A percentile compares a stretch with the other conserved stretches of the same genome.
phyloP scores from a whole-genome alignment of 2,113 vertebrate genomes.

The Oryzias celebensis region DNA sequence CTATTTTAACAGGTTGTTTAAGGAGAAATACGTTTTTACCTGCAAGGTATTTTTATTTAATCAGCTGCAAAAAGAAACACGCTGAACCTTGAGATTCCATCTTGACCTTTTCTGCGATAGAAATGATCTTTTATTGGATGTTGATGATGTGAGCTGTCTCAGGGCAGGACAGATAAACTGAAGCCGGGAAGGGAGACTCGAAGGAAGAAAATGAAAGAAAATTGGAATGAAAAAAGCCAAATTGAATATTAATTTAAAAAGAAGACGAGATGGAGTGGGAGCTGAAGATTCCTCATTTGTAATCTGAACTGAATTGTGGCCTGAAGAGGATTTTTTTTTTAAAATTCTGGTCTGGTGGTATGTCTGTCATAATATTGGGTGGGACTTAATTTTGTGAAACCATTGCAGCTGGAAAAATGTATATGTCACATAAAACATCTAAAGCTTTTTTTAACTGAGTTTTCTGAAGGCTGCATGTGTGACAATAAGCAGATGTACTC shows the following conservation, averaged over 20 bases:
- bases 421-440: no score
- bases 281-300: slow-evolving; percentile 23
- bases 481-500: no score
- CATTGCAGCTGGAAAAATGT: no score
- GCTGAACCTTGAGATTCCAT: slow-evolving; percentile 44
- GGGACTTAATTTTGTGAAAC: slow-evolving; percentile 34
- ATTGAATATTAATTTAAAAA: slow-evolving; percentile 45
- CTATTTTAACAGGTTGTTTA: slow-evolving; percentile 22
- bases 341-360: slow-evolving; percentile 17
- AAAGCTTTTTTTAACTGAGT: no score
- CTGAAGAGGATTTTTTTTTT: slow-evolving; percentile 29
- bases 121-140: slow-evolving; percentile 64
- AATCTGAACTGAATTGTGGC: slow-evolving; percentile 36
- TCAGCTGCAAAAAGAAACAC: slow-evolving; percentile 29
- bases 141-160: slow-evolving; percentile 63
- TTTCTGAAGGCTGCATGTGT: no score
- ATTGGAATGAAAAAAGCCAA: slow-evolving; percentile 44
- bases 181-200: slow-evolving; percentile 15
- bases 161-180: slow-evolving; percentile 2
- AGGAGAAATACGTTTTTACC: slow-evolving; percentile 10
- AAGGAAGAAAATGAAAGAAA: slow-evolving; percentile 43
- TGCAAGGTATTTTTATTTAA: slow-evolving; percentile 45
- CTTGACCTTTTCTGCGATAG: slow-evolving; percentile 41
- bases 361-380: slow-evolving; percentile 31
- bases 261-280: slow-evolving; percentile 14